Conservation (phyloP, 2,888 invertebrate genomes). For the Allolobophora icterica region DNA sequence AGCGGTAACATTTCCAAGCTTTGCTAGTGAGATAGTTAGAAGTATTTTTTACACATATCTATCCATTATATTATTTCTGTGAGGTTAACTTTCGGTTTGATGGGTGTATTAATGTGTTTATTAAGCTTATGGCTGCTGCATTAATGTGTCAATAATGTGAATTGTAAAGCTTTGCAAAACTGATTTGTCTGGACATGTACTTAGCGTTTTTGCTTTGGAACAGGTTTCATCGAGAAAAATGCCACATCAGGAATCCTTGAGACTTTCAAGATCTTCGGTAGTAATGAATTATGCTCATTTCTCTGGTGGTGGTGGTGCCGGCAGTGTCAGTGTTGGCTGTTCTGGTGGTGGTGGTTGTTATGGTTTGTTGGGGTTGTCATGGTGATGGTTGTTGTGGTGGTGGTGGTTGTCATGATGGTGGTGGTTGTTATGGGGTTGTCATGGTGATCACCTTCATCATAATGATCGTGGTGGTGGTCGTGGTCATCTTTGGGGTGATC, state of each 20-base stretch:
- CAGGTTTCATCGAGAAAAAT: constrained; percentile 39
- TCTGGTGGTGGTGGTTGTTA: neutral
- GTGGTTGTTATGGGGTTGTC: neutral
- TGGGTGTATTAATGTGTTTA: neutral
- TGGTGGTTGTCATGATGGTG: neutral
- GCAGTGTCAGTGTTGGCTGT: neutral
- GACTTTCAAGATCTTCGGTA: constrained; percentile 30
- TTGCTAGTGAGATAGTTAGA: neutral
- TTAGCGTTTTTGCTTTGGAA: neutral
- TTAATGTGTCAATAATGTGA: neutral
- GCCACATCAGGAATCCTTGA: constrained; percentile 32
- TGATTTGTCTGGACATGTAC: neutral
- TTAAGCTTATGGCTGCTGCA: too few species aligned
- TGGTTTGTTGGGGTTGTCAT: neutral
- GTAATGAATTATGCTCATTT: neutral
- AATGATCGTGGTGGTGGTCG: neutral
- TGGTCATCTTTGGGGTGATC: neutral
- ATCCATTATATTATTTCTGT: neutral
- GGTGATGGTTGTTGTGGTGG: neutral
- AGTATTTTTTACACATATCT: neutral
- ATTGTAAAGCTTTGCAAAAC: neutral
- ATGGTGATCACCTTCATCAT: neutral
- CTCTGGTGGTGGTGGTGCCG: neutral
- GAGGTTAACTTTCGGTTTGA: neutral
- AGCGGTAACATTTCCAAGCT: neutral